These are phyloP conservation scores for Etheostoma perlongum DNA, from an alignment of 2,797 vertebrate species.

Conservation along the genomic window DNA sequence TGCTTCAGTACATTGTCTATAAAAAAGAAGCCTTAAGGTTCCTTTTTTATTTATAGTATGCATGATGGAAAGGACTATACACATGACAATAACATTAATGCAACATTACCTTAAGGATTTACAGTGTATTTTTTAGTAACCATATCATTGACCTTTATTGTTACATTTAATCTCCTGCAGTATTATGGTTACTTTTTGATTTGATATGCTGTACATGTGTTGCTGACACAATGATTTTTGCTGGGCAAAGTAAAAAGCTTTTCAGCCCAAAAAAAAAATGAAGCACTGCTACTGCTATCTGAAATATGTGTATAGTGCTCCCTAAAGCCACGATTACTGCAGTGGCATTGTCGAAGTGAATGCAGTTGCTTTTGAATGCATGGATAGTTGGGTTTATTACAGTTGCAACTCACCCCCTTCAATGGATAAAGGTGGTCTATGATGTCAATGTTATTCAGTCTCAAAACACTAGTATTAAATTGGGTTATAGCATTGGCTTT, in stretches of 20 bases:
- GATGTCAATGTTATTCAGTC: not conserved
- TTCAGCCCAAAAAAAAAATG: not conserved
- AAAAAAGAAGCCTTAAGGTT: constrained; percentile 26
- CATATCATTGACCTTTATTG: not conserved
- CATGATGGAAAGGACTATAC: not conserved
- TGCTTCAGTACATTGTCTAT: constrained; percentile 11
- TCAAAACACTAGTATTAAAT: not conserved
- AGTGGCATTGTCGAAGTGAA: not conserved
- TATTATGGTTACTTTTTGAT: not conserved
- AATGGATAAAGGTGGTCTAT: not conserved
- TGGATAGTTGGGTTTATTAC: not conserved
- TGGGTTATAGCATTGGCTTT: not conserved
- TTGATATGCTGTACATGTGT: not conserved
- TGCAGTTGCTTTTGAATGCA: constrained; percentile 15
- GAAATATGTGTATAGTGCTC: not conserved
- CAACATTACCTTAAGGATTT: not conserved
- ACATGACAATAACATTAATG: not conserved
- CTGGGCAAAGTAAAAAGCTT: constrained; percentile 9
- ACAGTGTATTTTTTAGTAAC: not conserved
- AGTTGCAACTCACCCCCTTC: not conserved
- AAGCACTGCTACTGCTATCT: not conserved
- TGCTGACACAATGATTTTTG: not conserved
- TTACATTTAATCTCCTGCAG: constrained; percentile 1
- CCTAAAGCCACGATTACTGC: not conserved
- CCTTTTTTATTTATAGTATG: not conserved